A percentile compares a stretch with the other conserved stretches of the same genome.
These are phyloP conservation scores for Selene dorsalis DNA, from an alignment of 2,797 vertebrate species.

Conservation along the genomic window DNA sequence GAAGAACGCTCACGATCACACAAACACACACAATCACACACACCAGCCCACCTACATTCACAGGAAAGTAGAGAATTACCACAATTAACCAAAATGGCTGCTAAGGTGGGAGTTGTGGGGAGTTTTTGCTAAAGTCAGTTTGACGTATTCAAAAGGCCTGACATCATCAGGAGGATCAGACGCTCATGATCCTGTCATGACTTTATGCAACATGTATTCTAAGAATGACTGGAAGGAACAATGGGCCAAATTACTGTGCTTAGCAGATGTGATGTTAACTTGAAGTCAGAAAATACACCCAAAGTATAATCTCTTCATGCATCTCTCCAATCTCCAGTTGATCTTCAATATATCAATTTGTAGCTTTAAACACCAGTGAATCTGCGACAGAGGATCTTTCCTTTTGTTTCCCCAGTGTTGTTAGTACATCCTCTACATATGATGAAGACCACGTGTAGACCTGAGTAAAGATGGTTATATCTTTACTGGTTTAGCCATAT, in stretches of 20 bases:
- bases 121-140: conserved; percentile 4
- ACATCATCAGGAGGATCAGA: conserved; percentile 2
- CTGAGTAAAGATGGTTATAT: not conserved
- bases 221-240: not conserved
- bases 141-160: conserved; percentile 18
- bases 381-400: not conserved
- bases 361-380: not conserved
- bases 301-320: not conserved
- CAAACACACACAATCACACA: conserved; percentile 16
- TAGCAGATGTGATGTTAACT: not conserved
- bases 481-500: not conserved
- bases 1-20: conserved; percentile 3
- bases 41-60: conserved; percentile 39
- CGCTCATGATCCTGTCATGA: not conserved
- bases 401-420: not conserved
- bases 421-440: not conserved
- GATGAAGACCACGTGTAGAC: not conserved
- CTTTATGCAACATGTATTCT: not conserved
- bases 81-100: conserved; percentile 44
- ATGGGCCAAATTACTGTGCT: not conserved
- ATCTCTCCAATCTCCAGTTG: not conserved
- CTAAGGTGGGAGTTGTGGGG: conserved; percentile 24
- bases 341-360: not conserved
- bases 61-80: conserved; percentile 53
- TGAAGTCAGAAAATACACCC: not conserved